These are phyloP conservation scores for Typhlichthys eigenmanni DNA, from an alignment of 2,797 vertebrate species.

Conservation along the genomic window DNA sequence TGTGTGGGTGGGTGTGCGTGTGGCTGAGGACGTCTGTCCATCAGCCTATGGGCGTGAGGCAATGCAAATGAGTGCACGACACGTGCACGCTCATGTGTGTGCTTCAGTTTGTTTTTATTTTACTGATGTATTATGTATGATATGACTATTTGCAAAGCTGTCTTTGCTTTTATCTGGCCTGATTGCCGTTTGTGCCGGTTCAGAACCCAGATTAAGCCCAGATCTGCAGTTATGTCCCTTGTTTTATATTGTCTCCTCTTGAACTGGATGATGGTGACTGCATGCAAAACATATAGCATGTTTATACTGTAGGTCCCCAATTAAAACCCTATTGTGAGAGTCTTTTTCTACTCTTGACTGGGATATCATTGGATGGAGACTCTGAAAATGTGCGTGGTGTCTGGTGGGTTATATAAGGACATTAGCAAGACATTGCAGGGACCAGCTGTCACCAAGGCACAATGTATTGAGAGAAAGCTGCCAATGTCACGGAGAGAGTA, in stretches of 20 bases:
- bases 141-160: conserved; percentile 72
- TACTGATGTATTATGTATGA: conserved; percentile 64
- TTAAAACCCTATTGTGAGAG: neutral
- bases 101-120: conserved; percentile 49
- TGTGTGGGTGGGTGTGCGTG: conserved; percentile 10
- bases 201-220: conserved; percentile 67
- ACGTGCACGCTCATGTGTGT: conserved; percentile 1
- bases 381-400: conserved; percentile 40
- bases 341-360: conserved; percentile 27
- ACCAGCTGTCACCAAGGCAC: conserved; percentile 61
- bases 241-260: conserved; percentile 39
- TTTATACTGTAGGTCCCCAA: neutral
- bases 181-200: conserved; percentile 69
- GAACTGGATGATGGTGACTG: conserved; percentile 33
- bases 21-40: neutral
- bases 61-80: too few species aligned
- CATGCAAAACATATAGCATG: conserved; percentile 13
- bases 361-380: conserved; percentile 12
- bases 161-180: conserved; percentile 70
- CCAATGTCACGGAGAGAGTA: conserved; percentile 14
- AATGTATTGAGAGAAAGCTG: conserved; percentile 23
- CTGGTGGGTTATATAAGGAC: conserved; percentile 60
- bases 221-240: conserved; percentile 51
- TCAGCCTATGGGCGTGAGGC: too few species aligned
- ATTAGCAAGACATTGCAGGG: conserved; percentile 43